Percentiles rank a stretch among this genome's conserved stretches.
phyloP scores from a whole-genome alignment of 2,888 invertebrate genomes.

The Orthonychiurus folsomi region DNA sequence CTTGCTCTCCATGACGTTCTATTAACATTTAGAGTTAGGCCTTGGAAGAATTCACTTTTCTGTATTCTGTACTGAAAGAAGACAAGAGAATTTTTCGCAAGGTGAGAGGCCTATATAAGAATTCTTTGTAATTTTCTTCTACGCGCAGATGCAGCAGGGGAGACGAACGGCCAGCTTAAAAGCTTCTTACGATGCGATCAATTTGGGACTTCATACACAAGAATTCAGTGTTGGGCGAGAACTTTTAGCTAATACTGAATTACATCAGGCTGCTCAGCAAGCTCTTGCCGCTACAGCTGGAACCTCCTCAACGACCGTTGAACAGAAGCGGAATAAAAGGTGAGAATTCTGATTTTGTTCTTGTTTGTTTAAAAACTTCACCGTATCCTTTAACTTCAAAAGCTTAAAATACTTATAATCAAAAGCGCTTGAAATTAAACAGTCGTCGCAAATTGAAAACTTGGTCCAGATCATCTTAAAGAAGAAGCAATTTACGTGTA shows the following conservation, averaged over 20 bases:
- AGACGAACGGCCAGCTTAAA: conserved; percentile 86
- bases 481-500: too few species aligned
- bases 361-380: conserved; percentile 1
- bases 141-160: conserved; percentile 81
- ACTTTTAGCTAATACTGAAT: conserved; percentile 47
- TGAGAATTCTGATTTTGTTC: conserved; percentile 9
- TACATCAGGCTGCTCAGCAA: conserved; percentile 58
- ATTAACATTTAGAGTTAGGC: too few species aligned
- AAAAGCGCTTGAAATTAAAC: too few species aligned
- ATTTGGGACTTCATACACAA: conserved; percentile 47
- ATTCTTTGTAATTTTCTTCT: not conserved
- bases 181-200: conserved; percentile 87
- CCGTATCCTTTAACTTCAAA: not conserved
- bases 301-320: conserved; percentile 25
- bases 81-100: not conserved
- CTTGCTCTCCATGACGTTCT: not conserved
- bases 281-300: conserved; percentile 56
- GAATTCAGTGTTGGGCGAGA: conserved; percentile 64
- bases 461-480: too few species aligned
- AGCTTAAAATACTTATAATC: not conserved
- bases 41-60: too few species aligned
- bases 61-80: conserved; percentile 15
- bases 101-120: not conserved
- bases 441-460: too few species aligned
- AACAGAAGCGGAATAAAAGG: conserved; percentile 38